Conservation (phyloP, 2,113 vertebrate genomes). For the Rhizomys pruinosus region DNA sequence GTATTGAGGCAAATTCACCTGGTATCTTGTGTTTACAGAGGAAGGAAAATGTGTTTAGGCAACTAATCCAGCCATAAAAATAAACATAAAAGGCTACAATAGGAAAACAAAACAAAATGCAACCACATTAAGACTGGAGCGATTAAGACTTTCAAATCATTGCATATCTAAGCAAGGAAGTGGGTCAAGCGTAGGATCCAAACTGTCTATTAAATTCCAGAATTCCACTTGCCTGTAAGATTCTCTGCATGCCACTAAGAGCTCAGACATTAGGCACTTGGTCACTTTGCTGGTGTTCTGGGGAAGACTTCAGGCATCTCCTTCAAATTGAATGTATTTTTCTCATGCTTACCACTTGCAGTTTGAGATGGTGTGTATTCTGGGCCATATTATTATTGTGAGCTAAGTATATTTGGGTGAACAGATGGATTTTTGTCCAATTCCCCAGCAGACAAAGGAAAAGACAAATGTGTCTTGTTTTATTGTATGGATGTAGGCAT, state of each 20-base stretch:
- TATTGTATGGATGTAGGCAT: background rate
- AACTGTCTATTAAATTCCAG: background rate
- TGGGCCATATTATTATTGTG: background rate
- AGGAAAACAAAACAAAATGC: conserved; percentile 1
- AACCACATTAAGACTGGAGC: background rate
- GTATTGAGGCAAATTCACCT: conserved; percentile 1
- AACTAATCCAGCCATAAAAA: conserved; percentile 2
- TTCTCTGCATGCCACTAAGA: conserved; percentile 55
- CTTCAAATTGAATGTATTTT: conserved; percentile 60
- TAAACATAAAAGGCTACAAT: background rate
- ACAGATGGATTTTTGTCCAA: background rate
- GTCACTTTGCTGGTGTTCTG: background rate
- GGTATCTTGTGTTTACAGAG: background rate
- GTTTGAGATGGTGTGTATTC: conserved; percentile 23
- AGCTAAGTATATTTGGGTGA: conserved; percentile 11
- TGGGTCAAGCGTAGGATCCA: conserved; percentile 19
- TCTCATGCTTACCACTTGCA: conserved; percentile 62
- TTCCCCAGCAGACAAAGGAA: conserved; percentile 22
- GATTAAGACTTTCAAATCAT: conserved; percentile 42
- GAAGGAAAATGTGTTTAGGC: conserved; percentile 1
- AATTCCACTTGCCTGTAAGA: background rate
- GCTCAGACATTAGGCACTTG: background rate
- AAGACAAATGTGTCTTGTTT: conserved; percentile 55
- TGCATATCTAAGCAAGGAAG: conserved; percentile 15
- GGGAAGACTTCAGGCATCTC: conserved; percentile 54